A percentile compares a stretch with the other conserved stretches of the same genome.
phyloP scores from a whole-genome alignment of 1,140 invertebrate species.

The Hirudo medicinalis region DNA sequence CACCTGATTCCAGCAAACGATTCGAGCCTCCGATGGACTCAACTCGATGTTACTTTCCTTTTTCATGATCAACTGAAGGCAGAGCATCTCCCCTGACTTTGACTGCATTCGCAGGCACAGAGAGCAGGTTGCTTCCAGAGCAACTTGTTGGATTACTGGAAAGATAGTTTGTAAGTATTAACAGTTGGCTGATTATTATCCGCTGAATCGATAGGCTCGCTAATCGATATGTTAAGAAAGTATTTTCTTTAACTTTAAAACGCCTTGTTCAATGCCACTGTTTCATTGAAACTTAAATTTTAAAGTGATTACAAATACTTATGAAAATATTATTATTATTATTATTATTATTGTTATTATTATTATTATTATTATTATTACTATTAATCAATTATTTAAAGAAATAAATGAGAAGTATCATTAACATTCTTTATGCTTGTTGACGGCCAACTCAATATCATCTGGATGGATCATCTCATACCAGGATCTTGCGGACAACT shows the following conservation, averaged over 20 bases:
- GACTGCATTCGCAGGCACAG: not conserved
- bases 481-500: constrained; percentile 34
- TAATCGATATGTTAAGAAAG: not conserved
- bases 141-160: not conserved
- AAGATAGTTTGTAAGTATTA: not conserved
- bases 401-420: constrained; percentile 13
- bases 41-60: not conserved
- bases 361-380: not conserved
- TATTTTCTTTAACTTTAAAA: constrained; percentile 6
- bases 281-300: not conserved
- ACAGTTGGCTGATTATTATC: not conserved
- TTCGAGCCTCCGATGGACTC: not conserved
- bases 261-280: not conserved
- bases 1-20: constrained; percentile 10
- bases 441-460: constrained; percentile 34
- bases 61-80: not conserved
- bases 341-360: too few relatives aligned
- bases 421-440: constrained; percentile 38
- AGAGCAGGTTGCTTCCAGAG: not conserved
- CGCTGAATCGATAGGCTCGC: not conserved
- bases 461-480: constrained; percentile 37
- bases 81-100: not conserved
- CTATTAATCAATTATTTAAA: not conserved
- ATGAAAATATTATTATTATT: not conserved
- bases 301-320: not conserved